Percentiles rank a stretch among this genome's conserved stretches.
Evolutionary conservation across 2,888 invertebrate genomes (phyloP).

Genomic region (Seladonia tumulorum): DNA sequence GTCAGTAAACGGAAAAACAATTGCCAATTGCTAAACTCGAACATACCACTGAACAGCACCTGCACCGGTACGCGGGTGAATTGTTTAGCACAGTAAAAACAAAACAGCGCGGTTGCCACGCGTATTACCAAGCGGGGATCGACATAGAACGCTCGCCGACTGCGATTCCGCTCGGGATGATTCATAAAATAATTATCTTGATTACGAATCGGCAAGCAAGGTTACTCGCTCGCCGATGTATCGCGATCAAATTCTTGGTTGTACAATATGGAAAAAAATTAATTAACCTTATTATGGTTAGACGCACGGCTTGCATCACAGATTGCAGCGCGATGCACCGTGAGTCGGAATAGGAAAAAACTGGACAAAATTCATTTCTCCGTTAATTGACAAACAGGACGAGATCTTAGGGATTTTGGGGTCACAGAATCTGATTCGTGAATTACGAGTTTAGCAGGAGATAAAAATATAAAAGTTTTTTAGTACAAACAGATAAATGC

Average conservation of each 20-base stretch:
- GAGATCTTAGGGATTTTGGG: too few relatives aligned
- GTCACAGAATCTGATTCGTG: too few relatives aligned
- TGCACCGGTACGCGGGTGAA: background rate
- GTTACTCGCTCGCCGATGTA: background rate
- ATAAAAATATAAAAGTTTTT: too few relatives aligned
- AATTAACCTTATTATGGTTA: background rate
- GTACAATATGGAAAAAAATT: background rate
- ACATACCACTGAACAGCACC: background rate
- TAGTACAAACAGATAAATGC: too few relatives aligned
- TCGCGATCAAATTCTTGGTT: background rate
- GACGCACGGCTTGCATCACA: too few relatives aligned
- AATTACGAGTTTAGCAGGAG: too few relatives aligned
- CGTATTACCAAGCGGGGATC: background rate
- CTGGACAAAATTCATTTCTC: too few relatives aligned
- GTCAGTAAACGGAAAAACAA: slow-evolving; percentile 29
- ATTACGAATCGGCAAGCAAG: background rate
- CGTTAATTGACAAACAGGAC: too few relatives aligned
- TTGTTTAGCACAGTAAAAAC: slow-evolving; percentile 26
- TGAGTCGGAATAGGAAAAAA: too few relatives aligned
- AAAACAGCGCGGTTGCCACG: slow-evolving; percentile 1
- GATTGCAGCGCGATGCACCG: too few relatives aligned
- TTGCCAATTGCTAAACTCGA: slow-evolving; percentile 26
- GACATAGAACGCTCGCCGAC: slow-evolving; percentile 2
- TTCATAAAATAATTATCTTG: background rate
- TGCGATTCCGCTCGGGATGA: background rate